Percentiles rank a stretch among this genome's conserved stretches.
Conservation (phyloP, 1,140 invertebrate species). For the Eciton burchellii region DNA sequence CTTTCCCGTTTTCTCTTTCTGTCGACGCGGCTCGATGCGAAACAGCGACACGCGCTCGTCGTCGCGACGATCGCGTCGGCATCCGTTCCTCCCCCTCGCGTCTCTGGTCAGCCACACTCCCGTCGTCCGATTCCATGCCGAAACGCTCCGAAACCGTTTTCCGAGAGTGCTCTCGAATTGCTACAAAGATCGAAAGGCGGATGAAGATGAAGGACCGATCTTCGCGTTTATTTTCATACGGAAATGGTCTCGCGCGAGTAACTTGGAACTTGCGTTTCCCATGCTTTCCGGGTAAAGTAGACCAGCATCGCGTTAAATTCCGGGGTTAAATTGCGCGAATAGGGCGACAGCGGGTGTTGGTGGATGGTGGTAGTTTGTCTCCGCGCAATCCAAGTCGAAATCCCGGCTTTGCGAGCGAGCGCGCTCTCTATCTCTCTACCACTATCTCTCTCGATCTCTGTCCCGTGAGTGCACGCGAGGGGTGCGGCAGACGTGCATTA, state of each 20-base stretch:
- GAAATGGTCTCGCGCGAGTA: neutral
- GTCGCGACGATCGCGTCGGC: neutral
- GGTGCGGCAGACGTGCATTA: neutral
- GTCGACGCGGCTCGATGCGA: slow-evolving; percentile 43
- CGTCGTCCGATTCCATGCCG: too few relatives aligned
- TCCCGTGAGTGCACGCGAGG: too few relatives aligned
- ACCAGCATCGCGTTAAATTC: slow-evolving; percentile 5
- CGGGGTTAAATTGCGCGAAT: slow-evolving; percentile 40
- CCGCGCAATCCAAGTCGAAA: slow-evolving; percentile 25
- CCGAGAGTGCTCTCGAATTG: too few relatives aligned
- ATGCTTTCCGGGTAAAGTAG: slow-evolving; percentile 39
- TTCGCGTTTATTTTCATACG: slow-evolving; percentile 6
- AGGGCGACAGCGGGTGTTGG: neutral
- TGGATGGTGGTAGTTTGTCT: neutral
- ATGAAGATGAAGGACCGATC: neutral
- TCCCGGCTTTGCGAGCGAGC: slow-evolving; percentile 41
- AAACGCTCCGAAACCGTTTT: too few relatives aligned
- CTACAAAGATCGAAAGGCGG: too few relatives aligned
- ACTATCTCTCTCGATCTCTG: neutral
- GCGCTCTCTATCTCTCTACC: slow-evolving; percentile 2
- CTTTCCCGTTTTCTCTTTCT: neutral
- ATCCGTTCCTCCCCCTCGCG: neutral
- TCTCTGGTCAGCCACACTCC: too few relatives aligned
- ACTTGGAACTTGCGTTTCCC: slow-evolving; percentile 10
- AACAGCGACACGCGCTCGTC: slow-evolving; percentile 41